A percentile compares a stretch with the other conserved stretches of the same genome.
phyloP scores from a whole-genome alignment of 2,797 vertebrate species.

The Microctenopoma stevenorrisi region DNA sequence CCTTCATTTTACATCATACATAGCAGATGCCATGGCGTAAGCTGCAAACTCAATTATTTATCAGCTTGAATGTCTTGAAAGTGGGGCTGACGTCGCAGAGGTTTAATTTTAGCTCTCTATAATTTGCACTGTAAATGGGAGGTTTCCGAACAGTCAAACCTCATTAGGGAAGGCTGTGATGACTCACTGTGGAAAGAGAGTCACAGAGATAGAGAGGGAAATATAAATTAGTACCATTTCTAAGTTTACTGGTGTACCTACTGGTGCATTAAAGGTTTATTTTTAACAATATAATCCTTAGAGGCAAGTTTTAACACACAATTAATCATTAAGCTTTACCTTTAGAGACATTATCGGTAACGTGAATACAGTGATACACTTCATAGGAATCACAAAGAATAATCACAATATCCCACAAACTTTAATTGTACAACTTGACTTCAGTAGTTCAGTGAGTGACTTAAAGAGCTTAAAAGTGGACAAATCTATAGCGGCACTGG shows the following conservation, averaged over 20 bases:
- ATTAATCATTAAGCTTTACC: constrained; percentile 36
- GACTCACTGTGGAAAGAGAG: constrained; percentile 50
- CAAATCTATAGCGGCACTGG: background rate
- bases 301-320: constrained; percentile 41
- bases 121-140: constrained; percentile 88
- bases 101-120: constrained; percentile 88
- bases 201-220: constrained; percentile 6
- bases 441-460: constrained; percentile 4
- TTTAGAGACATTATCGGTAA: constrained; percentile 9
- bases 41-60: constrained; percentile 89
- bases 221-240: constrained; percentile 27
- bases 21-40: constrained; percentile 85
- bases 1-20: constrained; percentile 90
- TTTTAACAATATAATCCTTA: constrained; percentile 39
- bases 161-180: constrained; percentile 85
- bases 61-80: constrained; percentile 86
- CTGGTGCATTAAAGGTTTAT: constrained; percentile 20
- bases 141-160: constrained; percentile 83
- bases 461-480: background rate
- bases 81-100: constrained; percentile 86
- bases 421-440: constrained; percentile 23
- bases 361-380: background rate
- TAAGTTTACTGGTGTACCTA: constrained; percentile 38
- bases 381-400: constrained; percentile 1
- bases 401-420: background rate